These are phyloP conservation scores for Limnephilus marmoratus DNA, from an alignment of 2,888 invertebrate genomes.

Conservation along the genomic window DNA sequence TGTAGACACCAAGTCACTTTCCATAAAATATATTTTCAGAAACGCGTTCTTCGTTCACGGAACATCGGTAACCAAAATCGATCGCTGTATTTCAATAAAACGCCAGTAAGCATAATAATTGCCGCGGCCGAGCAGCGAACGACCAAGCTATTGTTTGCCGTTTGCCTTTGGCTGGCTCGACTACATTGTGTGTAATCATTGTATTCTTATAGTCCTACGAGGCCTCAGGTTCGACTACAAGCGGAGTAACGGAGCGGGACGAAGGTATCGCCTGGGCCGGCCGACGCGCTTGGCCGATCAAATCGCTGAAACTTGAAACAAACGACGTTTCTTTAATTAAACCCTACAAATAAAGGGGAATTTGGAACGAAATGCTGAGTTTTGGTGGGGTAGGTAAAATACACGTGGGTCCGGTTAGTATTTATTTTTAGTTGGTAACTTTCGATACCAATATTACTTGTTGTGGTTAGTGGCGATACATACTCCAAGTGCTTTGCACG, in stretches of 20 bases:
- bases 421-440: neutral
- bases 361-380: neutral
- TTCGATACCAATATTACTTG: neutral
- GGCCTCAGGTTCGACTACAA: neutral
- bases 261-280: neutral
- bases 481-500: neutral
- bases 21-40: neutral
- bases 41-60: neutral
- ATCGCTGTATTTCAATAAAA: neutral
- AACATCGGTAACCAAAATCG: neutral
- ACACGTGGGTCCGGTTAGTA: neutral
- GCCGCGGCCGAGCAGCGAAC: neutral
- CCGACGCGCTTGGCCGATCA: neutral
- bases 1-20: neutral
- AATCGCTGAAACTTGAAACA: slow-evolving; percentile 28
- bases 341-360: neutral
- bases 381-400: neutral
- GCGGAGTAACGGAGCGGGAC: neutral
- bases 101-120: neutral
- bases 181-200: neutral
- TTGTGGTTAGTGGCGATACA: neutral
- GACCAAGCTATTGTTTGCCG: neutral
- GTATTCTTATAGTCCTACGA: neutral
- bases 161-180: neutral
- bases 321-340: slow-evolving; percentile 27